Evolutionary conservation across 2,113 vertebrate genomes (phyloP).

Genomic region (Plecotus auritus): DNA sequence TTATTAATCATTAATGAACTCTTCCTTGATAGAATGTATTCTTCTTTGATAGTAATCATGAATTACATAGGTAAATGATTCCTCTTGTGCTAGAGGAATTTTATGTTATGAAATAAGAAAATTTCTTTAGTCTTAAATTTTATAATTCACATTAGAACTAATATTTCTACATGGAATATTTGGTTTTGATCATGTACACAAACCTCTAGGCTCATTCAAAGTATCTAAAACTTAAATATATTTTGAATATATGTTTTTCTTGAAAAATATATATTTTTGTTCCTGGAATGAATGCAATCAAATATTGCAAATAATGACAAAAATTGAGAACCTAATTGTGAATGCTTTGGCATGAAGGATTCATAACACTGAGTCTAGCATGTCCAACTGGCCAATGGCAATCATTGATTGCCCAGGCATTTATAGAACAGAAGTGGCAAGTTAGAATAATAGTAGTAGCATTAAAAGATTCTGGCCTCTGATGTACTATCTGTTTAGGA

Average conservation of each 20-base stretch:
- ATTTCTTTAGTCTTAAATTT: background rate
- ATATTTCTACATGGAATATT: background rate
- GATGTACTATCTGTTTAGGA: background rate
- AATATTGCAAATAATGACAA: background rate
- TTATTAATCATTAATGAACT: background rate
- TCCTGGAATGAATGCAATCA: background rate
- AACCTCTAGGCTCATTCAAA: background rate
- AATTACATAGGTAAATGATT: constrained; percentile 3
- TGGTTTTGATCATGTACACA: background rate
- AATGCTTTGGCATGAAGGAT: background rate
- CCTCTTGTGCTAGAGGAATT: background rate
- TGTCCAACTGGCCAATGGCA: background rate
- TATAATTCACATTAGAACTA: background rate
- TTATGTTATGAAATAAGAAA: background rate
- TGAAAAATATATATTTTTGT: background rate
- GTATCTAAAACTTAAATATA: background rate
- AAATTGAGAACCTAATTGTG: background rate
- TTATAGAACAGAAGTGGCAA: background rate
- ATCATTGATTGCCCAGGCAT: background rate
- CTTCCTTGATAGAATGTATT: background rate
- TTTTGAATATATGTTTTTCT: background rate
- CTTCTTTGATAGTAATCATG: background rate
- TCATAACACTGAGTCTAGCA: background rate
- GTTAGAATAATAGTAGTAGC: background rate
- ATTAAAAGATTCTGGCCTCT: background rate